Conservation (phyloP, 2,888 invertebrate genomes). For the Eutolmus rufibarbis region DNA sequence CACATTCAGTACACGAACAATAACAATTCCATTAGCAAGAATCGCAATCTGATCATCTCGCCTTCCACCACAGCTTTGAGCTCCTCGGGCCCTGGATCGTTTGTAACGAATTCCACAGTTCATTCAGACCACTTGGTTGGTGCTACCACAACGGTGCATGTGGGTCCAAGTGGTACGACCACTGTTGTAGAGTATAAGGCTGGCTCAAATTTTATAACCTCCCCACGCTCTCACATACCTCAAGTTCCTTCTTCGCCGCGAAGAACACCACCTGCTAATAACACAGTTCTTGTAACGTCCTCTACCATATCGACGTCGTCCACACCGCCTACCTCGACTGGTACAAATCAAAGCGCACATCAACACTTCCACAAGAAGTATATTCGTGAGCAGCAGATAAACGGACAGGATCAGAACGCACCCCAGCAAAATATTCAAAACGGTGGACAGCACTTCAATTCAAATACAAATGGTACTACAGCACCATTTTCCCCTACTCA, state of each 20-base stretch:
- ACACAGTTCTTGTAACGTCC: constrained; percentile 49
- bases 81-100: neutral
- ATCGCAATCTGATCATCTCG: constrained; percentile 49
- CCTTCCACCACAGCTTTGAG: constrained; percentile 6
- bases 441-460: constrained; percentile 49
- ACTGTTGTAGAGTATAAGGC: constrained; percentile 62
- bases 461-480: constrained; percentile 43
- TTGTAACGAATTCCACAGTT: constrained; percentile 34
- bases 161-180: constrained; percentile 62
- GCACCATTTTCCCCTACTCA: neutral
- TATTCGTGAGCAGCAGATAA: constrained; percentile 60
- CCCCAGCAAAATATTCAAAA: neutral
- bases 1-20: constrained; percentile 29
- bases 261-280: constrained; percentile 43
- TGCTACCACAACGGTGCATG: constrained; percentile 60
- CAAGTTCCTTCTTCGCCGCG: constrained; percentile 52
- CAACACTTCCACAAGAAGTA: constrained; percentile 64
- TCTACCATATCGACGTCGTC: constrained; percentile 50
- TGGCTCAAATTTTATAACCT: constrained; percentile 49
- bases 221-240: constrained; percentile 27
- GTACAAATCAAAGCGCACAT: constrained; percentile 47
- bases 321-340: constrained; percentile 40
- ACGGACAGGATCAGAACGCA: constrained; percentile 54
- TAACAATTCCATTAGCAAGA: constrained; percentile 46
- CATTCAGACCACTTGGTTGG: constrained; percentile 49